Evolutionary conservation across 2,888 invertebrate genomes (phyloP).

Genomic region (Nebria salina): DNA sequence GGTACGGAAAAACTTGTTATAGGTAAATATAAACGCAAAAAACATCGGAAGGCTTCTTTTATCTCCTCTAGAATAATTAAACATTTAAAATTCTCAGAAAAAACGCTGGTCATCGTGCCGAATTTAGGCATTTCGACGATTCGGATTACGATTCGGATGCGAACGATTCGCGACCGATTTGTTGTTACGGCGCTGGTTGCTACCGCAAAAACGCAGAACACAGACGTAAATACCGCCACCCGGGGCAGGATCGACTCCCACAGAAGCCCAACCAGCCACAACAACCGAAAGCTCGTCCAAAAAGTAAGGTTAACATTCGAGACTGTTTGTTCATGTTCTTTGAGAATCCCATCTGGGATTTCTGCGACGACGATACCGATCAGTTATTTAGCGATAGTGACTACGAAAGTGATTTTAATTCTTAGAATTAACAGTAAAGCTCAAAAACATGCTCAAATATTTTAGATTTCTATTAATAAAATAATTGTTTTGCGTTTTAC

Average conservation of each 20-base stretch:
- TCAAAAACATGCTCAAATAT: neutral
- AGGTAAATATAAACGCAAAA: constrained; percentile 61
- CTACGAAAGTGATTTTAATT: constrained; percentile 37
- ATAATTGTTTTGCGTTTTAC: neutral
- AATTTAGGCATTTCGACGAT: constrained; percentile 74
- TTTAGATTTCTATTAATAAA: neutral
- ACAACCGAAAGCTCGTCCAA: constrained; percentile 41
- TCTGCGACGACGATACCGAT: constrained; percentile 20
- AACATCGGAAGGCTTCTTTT: neutral
- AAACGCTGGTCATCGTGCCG: constrained; percentile 68
- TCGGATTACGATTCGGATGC: constrained; percentile 66
- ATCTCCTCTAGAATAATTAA: neutral
- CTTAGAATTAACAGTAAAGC: neutral
- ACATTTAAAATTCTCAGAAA: constrained; percentile 60
- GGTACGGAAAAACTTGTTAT: constrained; percentile 72
- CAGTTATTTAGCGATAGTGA: constrained; percentile 22
- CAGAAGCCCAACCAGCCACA: constrained; percentile 13
- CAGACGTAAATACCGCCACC: constrained; percentile 66
- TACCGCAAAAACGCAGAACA: constrained; percentile 69
- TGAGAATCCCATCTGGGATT: constrained; percentile 2
- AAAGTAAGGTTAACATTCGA: constrained; percentile 42
- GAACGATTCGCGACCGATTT: constrained; percentile 63
- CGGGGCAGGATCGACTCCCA: constrained; percentile 54
- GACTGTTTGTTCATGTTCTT: constrained; percentile 22
- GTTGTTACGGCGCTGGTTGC: constrained; percentile 69